Base-by-base conservation (phyloP, 2,113 vertebrate genomes). In the Campylorhamphus procurvoides region DNA sequence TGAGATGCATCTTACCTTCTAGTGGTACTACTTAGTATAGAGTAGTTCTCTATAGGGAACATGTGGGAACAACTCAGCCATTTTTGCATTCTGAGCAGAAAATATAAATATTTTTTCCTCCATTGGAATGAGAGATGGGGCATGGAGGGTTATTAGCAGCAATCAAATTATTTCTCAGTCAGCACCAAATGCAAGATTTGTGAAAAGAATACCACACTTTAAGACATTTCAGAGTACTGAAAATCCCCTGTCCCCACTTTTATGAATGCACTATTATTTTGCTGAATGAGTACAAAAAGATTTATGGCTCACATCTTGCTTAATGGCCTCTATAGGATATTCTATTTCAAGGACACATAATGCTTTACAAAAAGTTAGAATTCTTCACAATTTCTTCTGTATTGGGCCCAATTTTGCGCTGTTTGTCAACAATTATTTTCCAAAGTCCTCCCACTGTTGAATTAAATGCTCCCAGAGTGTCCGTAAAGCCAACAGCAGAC, bases 281-380 rank as follows among this genome's bases (percentile, higher is more conserved):
- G 28, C 49, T 91, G 80, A 89, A 90, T 58, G 76, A 55, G 6
- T 67, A 74, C 50, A 71, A 83, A 78, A 74, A 93, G 47, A 92
- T 94, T 92, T 89, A 87, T 75, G 52, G 83, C 73, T 93, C 76
- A 84, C 76, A 56, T 87, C 60, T 52, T 81, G 29, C 55, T 88
- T 77, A 84, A 89, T 63, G 60, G 12, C 31, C 86, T 94, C 80
- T 56, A 52, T 31, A 87, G 87, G 60, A 72, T 78, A 64, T 13
- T 81, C 39, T 82, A 42, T 89, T 94, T 87, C 89, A 89, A 84
- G 73, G 56, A 56, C 72, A 92, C 5, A 23, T 33, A 62, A 59
- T 25, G 33, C 42, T 77, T 59, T 59, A 59, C 5, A 4, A 87
- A 63, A 95, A 87, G 86, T 94, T 84, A 59, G 69, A 89, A 87